Base-by-base conservation (phyloP, 92 coral and sea anemone genomes). In the Pocillopora meandrina region DNA sequence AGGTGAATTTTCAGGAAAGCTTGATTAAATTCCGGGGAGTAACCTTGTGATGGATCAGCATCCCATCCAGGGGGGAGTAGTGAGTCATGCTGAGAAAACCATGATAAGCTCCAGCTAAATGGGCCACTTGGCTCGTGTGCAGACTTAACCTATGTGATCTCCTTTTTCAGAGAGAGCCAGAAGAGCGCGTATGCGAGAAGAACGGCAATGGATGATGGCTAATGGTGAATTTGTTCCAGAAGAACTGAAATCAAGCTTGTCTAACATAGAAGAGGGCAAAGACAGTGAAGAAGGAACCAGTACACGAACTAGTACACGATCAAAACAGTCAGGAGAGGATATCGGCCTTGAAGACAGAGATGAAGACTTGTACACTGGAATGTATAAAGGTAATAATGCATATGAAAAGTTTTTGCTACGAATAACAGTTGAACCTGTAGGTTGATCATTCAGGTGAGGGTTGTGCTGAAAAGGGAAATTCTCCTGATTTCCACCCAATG, bases 301-400 rank as follows among this genome's bases (percentile, higher is more conserved):
- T 42, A 42, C 35, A 12, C 65, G 80, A 23, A 62, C 59, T 80
- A 83, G 74, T 16, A 72, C 79, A 16, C 65, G 64, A 26, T 73
- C 12, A 13, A 73, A 74, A 49, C 71, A 79, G 10, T 83, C 80
- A 3, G 89, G 85, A 56, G 90, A 80, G 10, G 81, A 73, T 19
- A 84, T 88, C 31, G 87, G 82, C 9, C 60, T 84, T 9, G 88
- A 84, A 11, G 88, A 84, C 20, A 84, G 83, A 68, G 98, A 96
- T 77, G 98, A 94, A 64, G 98, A 96, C 75, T 86, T 96, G 47
- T 96, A 92, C 79, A 95, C 98, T 59, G 98, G 98, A 87, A 95
- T 95, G 98, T 95, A 93, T 61, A 95, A 95, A 88, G 94, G 98
- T 42, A 42, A 1, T 42, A 42, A 0, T 5, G 0, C 52, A 42